Base-by-base conservation (phyloP, 2,113 vertebrate genomes). In the Scortum barcoo region DNA sequence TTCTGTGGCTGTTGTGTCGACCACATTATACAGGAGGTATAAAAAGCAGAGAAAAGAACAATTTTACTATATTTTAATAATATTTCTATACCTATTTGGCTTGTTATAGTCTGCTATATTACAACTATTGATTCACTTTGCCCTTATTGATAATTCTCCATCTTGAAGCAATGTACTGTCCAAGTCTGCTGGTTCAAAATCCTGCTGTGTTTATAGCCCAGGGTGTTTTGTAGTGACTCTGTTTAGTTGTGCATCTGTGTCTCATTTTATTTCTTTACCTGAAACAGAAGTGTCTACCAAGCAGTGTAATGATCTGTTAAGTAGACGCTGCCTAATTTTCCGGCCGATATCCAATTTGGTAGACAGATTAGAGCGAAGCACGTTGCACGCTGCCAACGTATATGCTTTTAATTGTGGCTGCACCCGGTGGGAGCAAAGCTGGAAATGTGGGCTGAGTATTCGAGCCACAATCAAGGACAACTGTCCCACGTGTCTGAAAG, bases 351-450 rank as follows among this genome's bases (percentile, higher is more conserved):
- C 56, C 70, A 28, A 60, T 75, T 80, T 80, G 36, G 19, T 67
- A 53, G 78, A 72, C 51, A 38, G 33, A 82, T 68, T 42, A 85
- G 1, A 28, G 58, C 62, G 56, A 75, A 74, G 67, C 30, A 58
- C 2, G 48, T 26, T 38, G 51, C 13, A 1, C 76, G 68, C 28
- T 61, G 46, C 7, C 38, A 75, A 26, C 30, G 62, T 78, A 13
- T 69, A 22, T 70, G 65, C 63, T 86, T 84, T 85, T 83, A 83
- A 80, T 68, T 75, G 66, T 66, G 57, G 60, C 56, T n/a, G 42
- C 28, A 72, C 24, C 63, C 53, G 61, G 66, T 62, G 67, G 67
- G 40, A 78, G 38, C n/a, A 68, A 68, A 84, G 62, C 42, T 46
- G 24, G 53, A 33, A 65, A 46, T 22, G 36, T n/a, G 70, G 17